A percentile compares a stretch with the other conserved stretches of the same genome.
These are phyloP conservation scores for Megaptera novaeangliae DNA, from an alignment of 2,113 vertebrate genomes.

Conservation along the genomic window DNA sequence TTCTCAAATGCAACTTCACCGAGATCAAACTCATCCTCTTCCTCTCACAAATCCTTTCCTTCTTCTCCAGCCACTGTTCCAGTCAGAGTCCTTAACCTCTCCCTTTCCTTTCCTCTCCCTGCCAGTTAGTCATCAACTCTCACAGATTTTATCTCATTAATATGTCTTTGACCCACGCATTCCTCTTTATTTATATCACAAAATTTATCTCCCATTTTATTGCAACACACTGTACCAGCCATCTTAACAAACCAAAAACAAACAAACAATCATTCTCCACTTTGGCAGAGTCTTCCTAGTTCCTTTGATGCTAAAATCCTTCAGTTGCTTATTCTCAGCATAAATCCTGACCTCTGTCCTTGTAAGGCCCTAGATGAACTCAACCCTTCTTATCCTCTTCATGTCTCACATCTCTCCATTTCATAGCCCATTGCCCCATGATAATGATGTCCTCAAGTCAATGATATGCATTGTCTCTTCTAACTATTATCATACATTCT, in stretches of 20 bases:
- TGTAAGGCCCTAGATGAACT: background rate
- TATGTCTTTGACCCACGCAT: background rate
- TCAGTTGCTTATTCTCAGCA: background rate
- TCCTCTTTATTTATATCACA: background rate
- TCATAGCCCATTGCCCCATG: background rate
- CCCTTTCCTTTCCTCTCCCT: background rate
- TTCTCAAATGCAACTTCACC: background rate
- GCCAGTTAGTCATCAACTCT: background rate
- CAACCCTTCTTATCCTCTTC: background rate
- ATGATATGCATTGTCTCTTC: background rate
- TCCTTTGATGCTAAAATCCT: background rate
- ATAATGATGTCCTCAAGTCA: background rate
- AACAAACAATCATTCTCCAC: background rate
- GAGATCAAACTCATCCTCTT: background rate
- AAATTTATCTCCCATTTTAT: background rate
- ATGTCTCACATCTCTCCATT: background rate
- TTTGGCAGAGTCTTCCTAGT: background rate
- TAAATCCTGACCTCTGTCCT: background rate
- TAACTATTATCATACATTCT: background rate
- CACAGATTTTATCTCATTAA: background rate
- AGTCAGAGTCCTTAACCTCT: background rate
- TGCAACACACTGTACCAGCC: background rate
- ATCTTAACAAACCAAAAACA: background rate
- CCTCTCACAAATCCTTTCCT: background rate
- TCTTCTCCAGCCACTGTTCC: background rate